phyloP scores from a whole-genome alignment of 2,888 invertebrate genomes.

The Zaprionus lineosus region DNA sequence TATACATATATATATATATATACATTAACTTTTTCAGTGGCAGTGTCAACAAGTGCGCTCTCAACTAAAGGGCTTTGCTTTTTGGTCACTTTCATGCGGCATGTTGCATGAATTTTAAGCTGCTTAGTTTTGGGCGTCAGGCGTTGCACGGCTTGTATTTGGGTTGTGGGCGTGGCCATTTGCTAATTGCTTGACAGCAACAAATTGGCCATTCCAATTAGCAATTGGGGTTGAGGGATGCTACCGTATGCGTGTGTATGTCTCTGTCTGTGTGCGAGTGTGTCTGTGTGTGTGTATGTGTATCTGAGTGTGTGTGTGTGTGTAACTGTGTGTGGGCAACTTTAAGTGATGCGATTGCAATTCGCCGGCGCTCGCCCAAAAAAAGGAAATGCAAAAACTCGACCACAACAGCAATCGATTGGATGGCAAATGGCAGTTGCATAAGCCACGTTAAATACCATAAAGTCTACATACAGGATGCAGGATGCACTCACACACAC shows the following conservation, averaged over 20 bases:
- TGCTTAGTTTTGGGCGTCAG: constrained; percentile 41
- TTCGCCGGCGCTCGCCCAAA: constrained; percentile 1
- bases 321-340: constrained; percentile 7
- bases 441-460: constrained; percentile 24
- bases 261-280: constrained; percentile 2
- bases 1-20: constrained; percentile 2
- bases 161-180: constrained; percentile 40
- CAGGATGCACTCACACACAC: constrained; percentile 11
- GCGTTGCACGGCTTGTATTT: background rate
- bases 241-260: background rate
- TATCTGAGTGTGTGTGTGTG: too few relatives aligned
- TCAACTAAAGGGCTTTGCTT: constrained; percentile 8
- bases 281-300: constrained; percentile 1
- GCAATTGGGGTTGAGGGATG: constrained; percentile 10
- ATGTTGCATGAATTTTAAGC: constrained; percentile 51
- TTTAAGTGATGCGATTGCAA: constrained; percentile 32
- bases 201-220: constrained; percentile 54
- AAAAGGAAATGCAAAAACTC: constrained; percentile 26
- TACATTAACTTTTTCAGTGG: too few relatives aligned
- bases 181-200: constrained; percentile 57
- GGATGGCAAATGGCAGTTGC: constrained; percentile 6
- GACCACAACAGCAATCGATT: constrained; percentile 23
- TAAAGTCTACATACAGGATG: constrained; percentile 13
- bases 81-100: constrained; percentile 25
- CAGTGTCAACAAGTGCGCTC: constrained; percentile 13